Evolutionary conservation across 1,140 invertebrate species (phyloP), one percentile per base, ranked within the genome.

Genomic region (Ostrea edulis): DNA sequence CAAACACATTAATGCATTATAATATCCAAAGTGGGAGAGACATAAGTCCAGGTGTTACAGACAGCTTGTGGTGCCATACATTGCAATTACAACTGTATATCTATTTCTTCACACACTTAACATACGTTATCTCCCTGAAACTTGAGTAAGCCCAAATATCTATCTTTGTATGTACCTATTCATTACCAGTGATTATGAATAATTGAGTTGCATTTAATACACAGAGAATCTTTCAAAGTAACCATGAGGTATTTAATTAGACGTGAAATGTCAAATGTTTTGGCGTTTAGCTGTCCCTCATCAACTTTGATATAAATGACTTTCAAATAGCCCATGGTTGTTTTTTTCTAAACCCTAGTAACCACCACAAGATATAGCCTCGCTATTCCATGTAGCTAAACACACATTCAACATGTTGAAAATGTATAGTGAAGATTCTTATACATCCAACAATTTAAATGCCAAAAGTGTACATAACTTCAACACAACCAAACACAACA

Each of bases 211-310:
- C 68, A 77, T 35, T 29, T 77, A 14, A 77, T 77, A 25, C 25
- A 77, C 29, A 35, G 22, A 35, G 68, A 77, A 35, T 77, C 68
- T 77, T 77, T 77, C 29, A 77, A 77, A 77, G 68, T 77, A 77
- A 77, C 68, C 25, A 77, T 12, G 29, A 29, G 14, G 12, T 29
- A 77, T 77, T 77, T 25, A 77, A 35, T 77, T 77, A 44, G 17
- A 77, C 8, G 68, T 25, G 29, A 77, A 35, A 77, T 77, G 68
- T 77, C 68, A 77, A 77, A 77, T 77, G 68, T 77, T 77, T 77
- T 77, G 29, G 11, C 22, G 68, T 22, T 77, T 77, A 29, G 9
- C 25, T 77, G 68, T 25, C 25, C 25, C 68, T 29, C 25, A 77
- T 29, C 68, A 25, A 35, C 68, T 25, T 12, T 7, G 25, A 77